Percentiles rank a stretch among this genome's conserved stretches.
Conservation (phyloP, 2,888 invertebrate species). For the Dione vanillae region DNA sequence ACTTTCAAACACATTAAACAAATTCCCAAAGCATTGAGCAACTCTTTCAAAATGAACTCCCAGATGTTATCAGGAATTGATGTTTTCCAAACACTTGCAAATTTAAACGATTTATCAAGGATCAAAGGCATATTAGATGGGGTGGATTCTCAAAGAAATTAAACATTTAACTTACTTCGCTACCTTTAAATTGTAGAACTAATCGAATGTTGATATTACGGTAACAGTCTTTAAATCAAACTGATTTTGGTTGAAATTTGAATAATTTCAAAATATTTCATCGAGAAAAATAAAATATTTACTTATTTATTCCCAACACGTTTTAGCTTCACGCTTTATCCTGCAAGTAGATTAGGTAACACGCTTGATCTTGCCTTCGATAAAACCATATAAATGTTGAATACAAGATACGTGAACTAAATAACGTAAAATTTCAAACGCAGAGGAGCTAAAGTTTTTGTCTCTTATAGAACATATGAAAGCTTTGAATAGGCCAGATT, state of each 20-base stretch:
- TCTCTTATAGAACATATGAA: neutral
- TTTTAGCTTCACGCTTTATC: too few species aligned
- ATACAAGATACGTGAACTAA: neutral
- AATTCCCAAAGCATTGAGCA: neutral
- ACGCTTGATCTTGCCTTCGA: too few species aligned
- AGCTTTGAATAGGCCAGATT: constrained; percentile 12
- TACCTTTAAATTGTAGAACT: constrained; percentile 40
- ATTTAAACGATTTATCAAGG: constrained; percentile 33
- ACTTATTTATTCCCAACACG: too few species aligned
- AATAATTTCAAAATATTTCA: neutral
- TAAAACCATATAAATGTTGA: neutral
- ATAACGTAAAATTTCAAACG: neutral
- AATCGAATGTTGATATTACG: constrained; percentile 40
- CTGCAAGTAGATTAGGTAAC: too few species aligned
- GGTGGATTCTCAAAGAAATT: constrained; percentile 32
- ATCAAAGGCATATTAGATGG: constrained; percentile 36
- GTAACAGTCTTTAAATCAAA: constrained; percentile 14
- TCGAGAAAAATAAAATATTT: too few species aligned
- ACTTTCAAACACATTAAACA: neutral
- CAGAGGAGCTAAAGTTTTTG: neutral
- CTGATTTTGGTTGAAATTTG: neutral
- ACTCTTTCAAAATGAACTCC: constrained; percentile 19
- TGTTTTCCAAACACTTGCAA: constrained; percentile 25
- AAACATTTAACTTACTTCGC: constrained; percentile 34
- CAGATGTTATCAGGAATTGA: constrained; percentile 22